phyloP scores from a whole-genome alignment of 2,888 invertebrate genomes.

The Thymelicus sylvestris region DNA sequence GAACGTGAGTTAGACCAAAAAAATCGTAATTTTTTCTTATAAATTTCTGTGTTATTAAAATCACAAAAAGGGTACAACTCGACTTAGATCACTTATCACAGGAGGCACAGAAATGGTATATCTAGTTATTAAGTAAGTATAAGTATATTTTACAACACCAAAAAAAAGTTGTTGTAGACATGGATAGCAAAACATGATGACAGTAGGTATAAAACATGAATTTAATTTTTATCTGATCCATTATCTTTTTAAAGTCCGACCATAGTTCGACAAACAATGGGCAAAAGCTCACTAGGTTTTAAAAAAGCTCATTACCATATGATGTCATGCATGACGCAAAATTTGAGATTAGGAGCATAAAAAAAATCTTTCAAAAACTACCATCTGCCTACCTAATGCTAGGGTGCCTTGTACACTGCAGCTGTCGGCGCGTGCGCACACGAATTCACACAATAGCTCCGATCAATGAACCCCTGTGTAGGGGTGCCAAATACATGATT shows the following conservation, averaged over 20 bases:
- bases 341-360: conserved; percentile 52
- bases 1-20: too few species aligned
- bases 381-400: conserved; percentile 70
- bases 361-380: conserved; percentile 54
- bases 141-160: too few species aligned
- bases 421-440: conserved; percentile 79
- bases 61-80: too few species aligned
- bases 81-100: too few species aligned
- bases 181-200: background rate
- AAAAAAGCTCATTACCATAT: conserved; percentile 35
- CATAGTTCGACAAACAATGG: background rate
- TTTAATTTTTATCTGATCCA: background rate
- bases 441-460: conserved; percentile 62
- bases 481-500: too few species aligned
- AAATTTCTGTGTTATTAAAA: too few species aligned
- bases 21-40: too few species aligned
- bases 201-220: background rate
- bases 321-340: conserved; percentile 48
- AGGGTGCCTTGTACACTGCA: conserved; percentile 59
- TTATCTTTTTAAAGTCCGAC: too few species aligned
- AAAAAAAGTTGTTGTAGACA: too few species aligned
- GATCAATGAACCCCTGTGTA: conserved; percentile 76
- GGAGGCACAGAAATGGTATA: too few species aligned
- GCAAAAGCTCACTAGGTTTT: conserved; percentile 12
- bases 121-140: too few species aligned